Base-by-base conservation (phyloP, 2,888 invertebrate genomes). In the Rhaphigaster nebulosa region DNA sequence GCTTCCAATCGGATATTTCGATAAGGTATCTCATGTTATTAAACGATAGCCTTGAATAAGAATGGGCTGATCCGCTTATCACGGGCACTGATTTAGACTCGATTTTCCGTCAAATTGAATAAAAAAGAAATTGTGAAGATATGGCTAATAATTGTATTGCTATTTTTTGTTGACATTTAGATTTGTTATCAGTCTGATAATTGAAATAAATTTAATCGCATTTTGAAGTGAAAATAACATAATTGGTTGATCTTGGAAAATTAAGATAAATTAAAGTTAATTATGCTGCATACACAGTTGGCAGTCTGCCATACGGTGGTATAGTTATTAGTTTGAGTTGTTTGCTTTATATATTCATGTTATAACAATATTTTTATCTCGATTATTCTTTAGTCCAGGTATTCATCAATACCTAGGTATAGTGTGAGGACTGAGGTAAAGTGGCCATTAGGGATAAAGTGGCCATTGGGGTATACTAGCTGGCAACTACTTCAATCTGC, bases 21-120 rank as follows among this genome's bases (percentile, higher is more conserved):
- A 76, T 76, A 76, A 34, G 70, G 70, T 34, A 76, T 76, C 70
- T 10, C 70, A 20, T 38, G 70, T 76, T 76, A 38, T 76, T 76
- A 76, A 76, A 76, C 34, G 70, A 76, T 76, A 76, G 38, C 70
- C 70, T 76, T 76, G 70, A 76, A 76, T 76, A 76, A 20, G 70
- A 76, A 76, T 76, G 34, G 34, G 34, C 70, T 76, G 70, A 76
- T 76, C 38, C 70, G 34, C 34, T 34, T 76, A 76, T 76, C 70
- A 8, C 20, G 1, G 10, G 34, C 18, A 0, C 34, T 70, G 34
- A 70, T 70, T 70, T 76, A 76, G 38, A 76, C 0, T 38, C 5
- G 20, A 76, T 76, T 76, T 76, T 76, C 70, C 34, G 38, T 76
- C 70, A 76, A 76, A 76, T 76, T 76, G 65, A 65, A 65, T 29